Conservation (phyloP, 2,797 vertebrate species). For the Podarcis siculus region DNA sequence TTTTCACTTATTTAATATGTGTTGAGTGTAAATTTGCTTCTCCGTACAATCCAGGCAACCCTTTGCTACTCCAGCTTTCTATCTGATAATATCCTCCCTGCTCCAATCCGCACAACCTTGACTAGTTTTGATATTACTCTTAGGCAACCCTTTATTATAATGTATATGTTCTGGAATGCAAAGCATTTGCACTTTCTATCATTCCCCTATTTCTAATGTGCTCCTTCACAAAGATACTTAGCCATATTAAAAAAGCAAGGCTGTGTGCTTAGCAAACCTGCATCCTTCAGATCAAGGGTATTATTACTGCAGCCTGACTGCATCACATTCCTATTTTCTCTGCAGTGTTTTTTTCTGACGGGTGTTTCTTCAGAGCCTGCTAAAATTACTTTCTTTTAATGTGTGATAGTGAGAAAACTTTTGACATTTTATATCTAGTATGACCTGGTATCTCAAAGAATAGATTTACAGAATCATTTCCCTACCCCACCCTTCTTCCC, state of each 20-base stretch:
- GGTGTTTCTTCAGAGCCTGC: not conserved
- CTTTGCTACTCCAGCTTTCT: conserved; percentile 48
- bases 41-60: conserved; percentile 48
- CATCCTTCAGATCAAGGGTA: conserved; percentile 34
- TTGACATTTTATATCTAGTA: conserved; percentile 5
- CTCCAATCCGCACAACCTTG: conserved; percentile 25
- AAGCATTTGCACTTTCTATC: conserved; percentile 50
- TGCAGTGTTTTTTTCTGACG: not conserved
- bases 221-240: conserved; percentile 42
- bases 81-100: conserved; percentile 43
- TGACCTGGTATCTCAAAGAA: not conserved
- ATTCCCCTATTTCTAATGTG: conserved; percentile 37
- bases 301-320: not conserved
- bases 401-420: conserved; percentile 21
- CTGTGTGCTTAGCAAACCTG: conserved; percentile 28
- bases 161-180: conserved; percentile 3
- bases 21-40: conserved; percentile 65
- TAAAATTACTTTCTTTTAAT: conserved; percentile 27
- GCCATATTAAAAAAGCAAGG: conserved; percentile 14
- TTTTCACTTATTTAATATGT: conserved; percentile 47
- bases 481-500: not conserved
- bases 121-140: conserved; percentile 57
- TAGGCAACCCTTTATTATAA: conserved; percentile 47
- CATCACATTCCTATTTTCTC: not conserved
- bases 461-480: not conserved